These are phyloP conservation scores for Cydia amplana DNA, from an alignment of 1,140 invertebrate genomes.

Conservation along the genomic window DNA sequence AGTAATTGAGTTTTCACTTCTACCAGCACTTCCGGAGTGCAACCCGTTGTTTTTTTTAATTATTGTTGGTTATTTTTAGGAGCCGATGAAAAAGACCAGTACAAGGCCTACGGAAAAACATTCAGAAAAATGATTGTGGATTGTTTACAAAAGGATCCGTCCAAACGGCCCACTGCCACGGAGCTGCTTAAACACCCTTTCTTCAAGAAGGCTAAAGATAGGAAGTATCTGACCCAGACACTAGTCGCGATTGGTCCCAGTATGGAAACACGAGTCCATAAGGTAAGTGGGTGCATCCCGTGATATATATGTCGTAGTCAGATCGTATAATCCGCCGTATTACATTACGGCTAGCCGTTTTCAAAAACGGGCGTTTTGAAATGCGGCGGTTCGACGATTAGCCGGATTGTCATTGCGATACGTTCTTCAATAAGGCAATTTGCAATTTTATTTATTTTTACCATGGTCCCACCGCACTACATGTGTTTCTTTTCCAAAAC, in stretches of 20 bases:
- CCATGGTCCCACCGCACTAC: too few species aligned
- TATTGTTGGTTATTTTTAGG: constrained; percentile 57
- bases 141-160: constrained; percentile 96
- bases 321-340: too few species aligned
- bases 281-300: constrained; percentile 80
- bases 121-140: constrained; percentile 97
- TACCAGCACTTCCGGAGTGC: too few species aligned
- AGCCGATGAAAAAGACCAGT: constrained; percentile 98
- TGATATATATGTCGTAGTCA: too few species aligned
- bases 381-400: too few species aligned
- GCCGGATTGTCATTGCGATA: too few species aligned
- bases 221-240: constrained; percentile 94
- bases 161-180: constrained; percentile 95
- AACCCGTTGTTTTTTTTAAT: background rate
- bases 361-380: too few species aligned
- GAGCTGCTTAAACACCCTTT: constrained; percentile 99
- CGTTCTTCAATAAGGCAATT: too few species aligned
- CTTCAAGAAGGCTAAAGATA: constrained; percentile 99
- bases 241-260: constrained; percentile 92
- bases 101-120: constrained; percentile 98
- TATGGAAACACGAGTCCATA: constrained; percentile 92
- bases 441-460: too few species aligned
- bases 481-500: too few species aligned
- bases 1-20: too few species aligned
- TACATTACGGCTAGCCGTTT: too few species aligned